phyloP scores from a whole-genome alignment of 2,113 vertebrate species.

The Calonectris borealis region DNA sequence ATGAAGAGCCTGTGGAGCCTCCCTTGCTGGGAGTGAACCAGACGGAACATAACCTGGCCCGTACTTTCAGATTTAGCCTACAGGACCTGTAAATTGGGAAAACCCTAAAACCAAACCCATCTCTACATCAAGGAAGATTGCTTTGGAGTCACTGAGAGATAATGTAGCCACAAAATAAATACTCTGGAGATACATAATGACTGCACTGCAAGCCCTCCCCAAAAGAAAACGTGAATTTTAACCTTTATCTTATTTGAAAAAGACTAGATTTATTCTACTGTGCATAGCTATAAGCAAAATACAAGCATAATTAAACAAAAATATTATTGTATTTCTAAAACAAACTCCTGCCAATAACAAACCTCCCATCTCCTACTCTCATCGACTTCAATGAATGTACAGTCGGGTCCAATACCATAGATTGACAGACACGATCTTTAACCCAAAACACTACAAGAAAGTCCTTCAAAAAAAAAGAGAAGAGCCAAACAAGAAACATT shows the following conservation, averaged over 20 bases:
- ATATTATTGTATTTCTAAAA: not conserved
- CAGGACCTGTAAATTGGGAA: not conserved
- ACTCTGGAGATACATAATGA: not conserved
- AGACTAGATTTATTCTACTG: not conserved
- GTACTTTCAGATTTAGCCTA: not conserved
- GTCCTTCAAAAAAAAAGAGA: not conserved
- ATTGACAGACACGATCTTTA: not conserved
- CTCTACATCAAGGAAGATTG: not conserved
- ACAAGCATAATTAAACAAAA: not conserved
- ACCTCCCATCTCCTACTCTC: not conserved
- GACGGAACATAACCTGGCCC: not conserved
- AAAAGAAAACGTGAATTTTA: conserved; percentile 25
- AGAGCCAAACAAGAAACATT: not conserved
- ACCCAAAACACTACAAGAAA: not conserved
- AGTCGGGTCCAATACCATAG: not conserved
- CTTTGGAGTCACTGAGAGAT: not conserved
- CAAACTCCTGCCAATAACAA: not conserved
- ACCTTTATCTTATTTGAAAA: conserved; percentile 23
- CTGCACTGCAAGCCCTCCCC: not conserved
- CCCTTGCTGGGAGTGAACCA: not conserved
- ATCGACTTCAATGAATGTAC: not conserved
- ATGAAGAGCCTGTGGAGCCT: not conserved
- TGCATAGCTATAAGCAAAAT: not conserved
- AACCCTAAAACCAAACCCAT: not conserved
- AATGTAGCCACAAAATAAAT: not conserved